A percentile compares a stretch with the other conserved stretches of the same genome.
These are phyloP conservation scores for Rhyacophila evoluta DNA, from an alignment of 2,888 invertebrate species.

Conservation along the genomic window DNA sequence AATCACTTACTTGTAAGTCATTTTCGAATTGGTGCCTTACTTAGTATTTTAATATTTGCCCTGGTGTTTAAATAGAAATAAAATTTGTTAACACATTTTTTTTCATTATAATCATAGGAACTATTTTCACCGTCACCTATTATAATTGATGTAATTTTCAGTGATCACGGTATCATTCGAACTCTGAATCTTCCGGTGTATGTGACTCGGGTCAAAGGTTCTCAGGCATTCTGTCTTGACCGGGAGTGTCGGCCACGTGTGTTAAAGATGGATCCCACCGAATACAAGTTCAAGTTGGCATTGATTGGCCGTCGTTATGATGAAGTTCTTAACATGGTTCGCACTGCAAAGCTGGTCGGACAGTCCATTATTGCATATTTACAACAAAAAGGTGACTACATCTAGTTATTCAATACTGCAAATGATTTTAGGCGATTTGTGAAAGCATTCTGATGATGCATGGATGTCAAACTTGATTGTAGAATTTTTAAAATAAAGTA, in stretches of 20 bases:
- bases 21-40: too few species aligned
- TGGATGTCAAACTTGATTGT: too few species aligned
- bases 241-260: conserved; percentile 92
- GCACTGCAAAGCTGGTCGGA: conserved; percentile 95
- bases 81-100: too few species aligned
- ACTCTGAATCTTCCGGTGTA: conserved; percentile 98
- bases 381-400: conserved; percentile 88
- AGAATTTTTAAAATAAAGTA: too few species aligned
- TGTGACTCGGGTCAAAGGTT: conserved; percentile 90
- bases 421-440: too few species aligned
- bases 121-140: too few species aligned
- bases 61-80: too few species aligned
- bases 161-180: conserved; percentile 97
- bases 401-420: not conserved
- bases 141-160: conserved; percentile 58
- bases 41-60: too few species aligned
- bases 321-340: conserved; percentile 94
- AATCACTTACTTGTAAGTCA: too few species aligned
- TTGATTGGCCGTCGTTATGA: conserved; percentile 96
- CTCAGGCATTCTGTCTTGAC: conserved; percentile 89
- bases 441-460: too few species aligned
- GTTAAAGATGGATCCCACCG: conserved; percentile 95
- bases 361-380: conserved; percentile 99
- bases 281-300: conserved; percentile 97
- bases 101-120: too few species aligned